Evolutionary conservation across 2,797 vertebrate genomes (phyloP).

Genomic region (Ambastaia sidthimunki): DNA sequence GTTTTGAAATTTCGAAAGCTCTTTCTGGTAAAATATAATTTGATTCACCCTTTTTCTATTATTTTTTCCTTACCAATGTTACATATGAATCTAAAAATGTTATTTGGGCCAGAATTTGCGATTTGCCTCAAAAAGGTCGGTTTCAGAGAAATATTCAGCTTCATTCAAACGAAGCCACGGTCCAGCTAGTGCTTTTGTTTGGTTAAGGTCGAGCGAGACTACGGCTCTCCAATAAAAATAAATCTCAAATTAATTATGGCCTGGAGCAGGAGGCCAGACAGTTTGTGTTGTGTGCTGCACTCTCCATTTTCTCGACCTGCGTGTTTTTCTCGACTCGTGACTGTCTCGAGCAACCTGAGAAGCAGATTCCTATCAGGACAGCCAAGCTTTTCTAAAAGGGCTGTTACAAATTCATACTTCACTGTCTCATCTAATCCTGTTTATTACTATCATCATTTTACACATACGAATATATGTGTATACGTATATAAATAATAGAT

Average conservation of each 20-base stretch:
- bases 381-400: conserved; percentile 46
- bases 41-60: conserved; percentile 1
- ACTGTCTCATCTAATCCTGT: neutral
- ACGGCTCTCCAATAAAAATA: conserved; percentile 99
- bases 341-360: conserved; percentile 60
- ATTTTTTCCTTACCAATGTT: neutral
- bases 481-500: too few species aligned
- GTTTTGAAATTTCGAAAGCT: neutral
- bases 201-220: conserved; percentile 97
- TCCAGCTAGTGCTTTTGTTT: conserved; percentile 92
- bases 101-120: conserved; percentile 8
- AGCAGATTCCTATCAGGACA: conserved; percentile 52
- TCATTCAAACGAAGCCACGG: conserved; percentile 90
- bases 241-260: conserved; percentile 99
- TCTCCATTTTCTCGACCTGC: conserved; percentile 76
- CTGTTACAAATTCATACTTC: conserved; percentile 40
- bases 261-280: conserved; percentile 93
- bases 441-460: neutral
- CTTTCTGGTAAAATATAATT: neutral
- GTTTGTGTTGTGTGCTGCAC: conserved; percentile 86
- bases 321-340: conserved; percentile 68
- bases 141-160: conserved; percentile 88
- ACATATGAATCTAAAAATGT: neutral
- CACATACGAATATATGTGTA: too few species aligned
- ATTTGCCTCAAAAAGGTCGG: conserved; percentile 81